Base-by-base conservation (phyloP, 2,888 invertebrate species). In the Polyommatus iphigenia region DNA sequence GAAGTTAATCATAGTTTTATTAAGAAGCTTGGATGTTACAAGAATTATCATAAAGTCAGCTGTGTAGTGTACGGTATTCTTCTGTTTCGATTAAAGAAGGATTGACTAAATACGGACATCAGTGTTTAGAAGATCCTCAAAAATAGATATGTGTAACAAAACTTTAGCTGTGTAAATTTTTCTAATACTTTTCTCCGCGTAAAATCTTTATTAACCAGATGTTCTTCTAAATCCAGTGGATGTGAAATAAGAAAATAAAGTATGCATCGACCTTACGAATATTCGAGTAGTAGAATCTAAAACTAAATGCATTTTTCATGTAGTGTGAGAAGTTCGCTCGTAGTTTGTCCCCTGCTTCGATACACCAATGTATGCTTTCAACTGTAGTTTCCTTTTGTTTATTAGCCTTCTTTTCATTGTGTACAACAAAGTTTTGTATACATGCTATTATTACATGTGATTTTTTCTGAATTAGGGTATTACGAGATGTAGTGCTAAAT, bases 261-360 rank as follows among this genome's bases (percentile, higher is more conserved):
- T 54, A 77, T n/a, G 18, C 76, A 71, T 8, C 62, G 77, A 77
- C 36, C 67, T 59, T 41, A 54, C 36, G 36, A 79, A 79, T 85
- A 84, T 82, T 80, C 78, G 80, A 85, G 85, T 85, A 54, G 75
- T 29, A 81, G 86, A 83, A 85, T 84, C 84, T 83, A 83, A 85
- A 90, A 88, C 87, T 89, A 87, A 91, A 92, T 92, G 92, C 92
- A 92, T 92, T 91, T 92, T 92, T 92, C 92, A 92, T 92, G 92
- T 92, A 86, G 88, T 84, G 87, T 86, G 85, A 84, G 85, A 91
- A 92, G 89, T 92, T 90, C 83, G 82, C 81, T 83, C 81, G 85
- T 83, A 88, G 88, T 71, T 76, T 71, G 32, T 71, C 62, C 54
- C 76, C 62, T 20, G 62, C 29, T 13, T 15, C 67, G 67, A 67